These are phyloP conservation scores for Genyomyrus donnyi DNA, from an alignment of 2,113 vertebrate species.

Conservation along the genomic window DNA sequence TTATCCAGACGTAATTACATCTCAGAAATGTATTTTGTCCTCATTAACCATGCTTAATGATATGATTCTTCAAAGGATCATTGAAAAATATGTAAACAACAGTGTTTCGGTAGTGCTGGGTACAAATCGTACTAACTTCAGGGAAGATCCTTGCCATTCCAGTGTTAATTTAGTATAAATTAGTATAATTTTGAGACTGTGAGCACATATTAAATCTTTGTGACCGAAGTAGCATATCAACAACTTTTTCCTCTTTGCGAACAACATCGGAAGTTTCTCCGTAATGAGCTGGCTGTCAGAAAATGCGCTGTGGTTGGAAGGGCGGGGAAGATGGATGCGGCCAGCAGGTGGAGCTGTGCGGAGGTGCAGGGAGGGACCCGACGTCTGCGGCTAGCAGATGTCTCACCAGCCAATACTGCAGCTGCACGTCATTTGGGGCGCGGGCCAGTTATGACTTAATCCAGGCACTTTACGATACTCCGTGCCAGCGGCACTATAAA, in stretches of 20 bases:
- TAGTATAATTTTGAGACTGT: constrained; percentile 3
- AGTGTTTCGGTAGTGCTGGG: background rate
- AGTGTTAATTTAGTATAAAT: constrained; percentile 12
- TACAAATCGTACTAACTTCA: background rate
- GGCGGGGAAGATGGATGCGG: background rate
- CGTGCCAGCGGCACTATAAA: background rate
- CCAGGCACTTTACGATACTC: background rate
- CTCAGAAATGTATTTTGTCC: constrained; percentile 9
- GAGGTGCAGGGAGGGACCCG: background rate
- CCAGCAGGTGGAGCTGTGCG: background rate
- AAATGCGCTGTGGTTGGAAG: background rate
- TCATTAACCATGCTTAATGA: constrained; percentile 8
- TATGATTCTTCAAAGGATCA: constrained; percentile 8
- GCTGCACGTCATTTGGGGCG: background rate
- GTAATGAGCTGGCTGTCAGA: background rate
- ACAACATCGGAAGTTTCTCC: constrained; percentile 4
- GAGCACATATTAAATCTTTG: constrained; percentile 14
- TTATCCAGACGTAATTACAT: constrained; percentile 1
- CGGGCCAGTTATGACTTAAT: background rate
- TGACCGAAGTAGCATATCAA: background rate
- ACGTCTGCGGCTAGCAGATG: background rate
- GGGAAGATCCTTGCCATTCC: background rate
- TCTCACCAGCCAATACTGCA: background rate
- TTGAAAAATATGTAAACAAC: constrained; percentile 6
- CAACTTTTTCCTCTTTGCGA: background rate